phyloP scores from a whole-genome alignment of 2,888 invertebrate genomes.

The Ochropleura plecta region DNA sequence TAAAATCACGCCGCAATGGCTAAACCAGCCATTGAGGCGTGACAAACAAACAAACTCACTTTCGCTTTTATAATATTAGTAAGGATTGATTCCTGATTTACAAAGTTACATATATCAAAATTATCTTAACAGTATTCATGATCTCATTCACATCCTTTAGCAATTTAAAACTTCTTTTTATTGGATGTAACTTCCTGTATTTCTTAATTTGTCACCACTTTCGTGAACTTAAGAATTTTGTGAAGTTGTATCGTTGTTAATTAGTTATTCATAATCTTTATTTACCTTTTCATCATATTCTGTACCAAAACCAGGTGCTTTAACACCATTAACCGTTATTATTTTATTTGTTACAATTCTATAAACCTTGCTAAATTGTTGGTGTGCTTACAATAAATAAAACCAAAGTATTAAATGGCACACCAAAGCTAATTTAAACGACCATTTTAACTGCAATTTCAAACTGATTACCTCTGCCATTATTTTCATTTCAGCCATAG shows the following conservation, averaged over 20 bases:
- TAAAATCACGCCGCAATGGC: too few species aligned
- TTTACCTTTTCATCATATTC: neutral
- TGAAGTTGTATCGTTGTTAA: neutral
- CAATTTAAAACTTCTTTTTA: neutral
- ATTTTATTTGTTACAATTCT: neutral
- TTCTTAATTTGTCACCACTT: conserved; percentile 6
- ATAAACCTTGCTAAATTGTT: neutral
- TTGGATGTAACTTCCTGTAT: conserved; percentile 14
- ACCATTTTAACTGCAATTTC: conserved; percentile 23
- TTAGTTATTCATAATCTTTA: neutral
- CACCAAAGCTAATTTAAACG: conserved; percentile 21
- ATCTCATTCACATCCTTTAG: conserved; percentile 8
- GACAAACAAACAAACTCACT: too few species aligned
- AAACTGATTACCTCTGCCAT: conserved; percentile 10
- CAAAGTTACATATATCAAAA: conserved; percentile 2
- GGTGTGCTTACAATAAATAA: neutral
- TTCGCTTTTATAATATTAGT: too few species aligned
- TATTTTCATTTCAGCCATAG: conserved; percentile 3
- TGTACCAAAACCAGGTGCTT: neutral
- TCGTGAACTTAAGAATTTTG: neutral
- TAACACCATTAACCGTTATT: neutral
- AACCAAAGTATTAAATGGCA: neutral
- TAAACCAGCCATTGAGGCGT: too few species aligned
- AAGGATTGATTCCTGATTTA: conserved; percentile 1
- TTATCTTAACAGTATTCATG: neutral